These are phyloP conservation scores for Uropetala carovei DNA, from an alignment of 2,888 invertebrate genomes.

Conservation along the genomic window DNA sequence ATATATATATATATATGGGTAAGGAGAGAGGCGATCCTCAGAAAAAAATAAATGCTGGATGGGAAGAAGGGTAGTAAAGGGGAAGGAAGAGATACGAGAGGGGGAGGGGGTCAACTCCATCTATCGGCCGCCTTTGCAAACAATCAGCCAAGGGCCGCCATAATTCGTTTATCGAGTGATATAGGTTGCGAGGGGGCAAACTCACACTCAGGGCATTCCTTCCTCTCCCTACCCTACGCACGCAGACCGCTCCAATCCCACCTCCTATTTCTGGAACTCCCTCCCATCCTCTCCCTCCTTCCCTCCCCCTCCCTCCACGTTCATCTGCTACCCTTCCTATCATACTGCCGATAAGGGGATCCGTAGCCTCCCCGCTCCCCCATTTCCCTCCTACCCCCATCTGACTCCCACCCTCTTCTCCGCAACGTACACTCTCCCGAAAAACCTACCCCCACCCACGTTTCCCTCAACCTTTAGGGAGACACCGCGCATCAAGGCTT, in stretches of 20 bases:
- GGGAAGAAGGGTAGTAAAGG: not conserved
- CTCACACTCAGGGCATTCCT: not conserved
- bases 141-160: conserved; percentile 50
- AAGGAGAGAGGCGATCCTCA: not conserved
- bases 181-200: conserved; percentile 43
- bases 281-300: not conserved
- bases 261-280: too few species aligned
- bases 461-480: conserved; percentile 1
- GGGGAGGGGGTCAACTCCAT: conserved; percentile 15
- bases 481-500: not conserved
- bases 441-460: not conserved
- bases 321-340: not conserved
- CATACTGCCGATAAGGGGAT: not conserved
- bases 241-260: not conserved
- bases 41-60: not conserved
- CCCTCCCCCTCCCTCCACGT: not conserved
- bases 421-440: not conserved
- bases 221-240: not conserved
- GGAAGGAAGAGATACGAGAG: not conserved
- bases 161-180: conserved; percentile 57
- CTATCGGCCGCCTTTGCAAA: conserved; percentile 56
- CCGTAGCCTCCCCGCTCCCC: not conserved
- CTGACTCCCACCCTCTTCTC: not conserved
- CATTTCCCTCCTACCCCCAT: not conserved
- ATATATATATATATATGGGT: not conserved